A percentile compares a stretch with the other conserved stretches of the same genome.
These are phyloP conservation scores for Teinopalpus imperialis DNA, from an alignment of 2,888 invertebrate genomes.

Conservation along the genomic window DNA sequence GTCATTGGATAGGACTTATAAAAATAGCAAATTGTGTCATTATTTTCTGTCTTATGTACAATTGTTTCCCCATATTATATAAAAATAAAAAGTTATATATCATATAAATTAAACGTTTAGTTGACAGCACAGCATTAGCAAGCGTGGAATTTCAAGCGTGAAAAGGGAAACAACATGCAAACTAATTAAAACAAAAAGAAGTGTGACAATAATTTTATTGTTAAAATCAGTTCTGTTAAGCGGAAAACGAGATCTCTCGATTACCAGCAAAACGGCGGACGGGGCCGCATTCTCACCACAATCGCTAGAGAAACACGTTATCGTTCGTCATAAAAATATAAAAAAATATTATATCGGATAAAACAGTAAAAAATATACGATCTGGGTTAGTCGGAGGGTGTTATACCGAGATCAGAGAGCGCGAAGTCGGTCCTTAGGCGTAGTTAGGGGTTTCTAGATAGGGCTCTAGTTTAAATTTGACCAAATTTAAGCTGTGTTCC, in stretches of 20 bases:
- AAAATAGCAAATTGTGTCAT: neutral
- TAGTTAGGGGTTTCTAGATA: constrained; percentile 20
- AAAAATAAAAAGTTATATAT: too few relatives aligned
- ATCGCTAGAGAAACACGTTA: constrained; percentile 55
- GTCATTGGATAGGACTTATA: neutral
- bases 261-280: constrained; percentile 54
- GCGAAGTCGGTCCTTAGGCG: constrained; percentile 40
- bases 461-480: neutral
- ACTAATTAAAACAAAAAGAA: constrained; percentile 71
- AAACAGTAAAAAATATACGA: constrained; percentile 68
- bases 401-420: constrained; percentile 79
- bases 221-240: constrained; percentile 79
- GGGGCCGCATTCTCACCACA: constrained; percentile 62
- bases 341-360: constrained; percentile 55
- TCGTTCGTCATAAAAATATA: constrained; percentile 58
- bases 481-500: constrained; percentile 1
- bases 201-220: constrained; percentile 73
- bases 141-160: constrained; percentile 65
- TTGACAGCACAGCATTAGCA: constrained; percentile 71
- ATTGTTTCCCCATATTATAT: constrained; percentile 6
- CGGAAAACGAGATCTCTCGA: constrained; percentile 68
- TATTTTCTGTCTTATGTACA: constrained; percentile 6
- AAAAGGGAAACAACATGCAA: constrained; percentile 60
- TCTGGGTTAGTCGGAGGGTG: constrained; percentile 72
- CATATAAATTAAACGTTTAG: constrained; percentile 39